Base-by-base conservation (phyloP, 2,113 vertebrate species). In the Reinhardtius hippoglossoides region DNA sequence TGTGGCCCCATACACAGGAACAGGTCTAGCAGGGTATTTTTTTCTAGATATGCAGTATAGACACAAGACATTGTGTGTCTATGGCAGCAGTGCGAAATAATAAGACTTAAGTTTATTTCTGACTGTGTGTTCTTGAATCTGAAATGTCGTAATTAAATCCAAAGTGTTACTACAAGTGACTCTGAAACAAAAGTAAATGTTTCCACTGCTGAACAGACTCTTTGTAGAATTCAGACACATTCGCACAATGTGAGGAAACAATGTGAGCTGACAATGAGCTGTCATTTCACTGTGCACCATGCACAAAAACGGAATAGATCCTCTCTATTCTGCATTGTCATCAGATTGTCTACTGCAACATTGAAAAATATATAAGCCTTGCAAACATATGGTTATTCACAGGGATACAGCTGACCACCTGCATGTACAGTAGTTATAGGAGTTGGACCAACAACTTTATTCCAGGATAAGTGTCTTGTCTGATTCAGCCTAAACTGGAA, bases 211-310 rank as follows among this genome's bases (percentile, higher is more conserved):
- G 35, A 78, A 50, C 16, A 50, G 48, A 18, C 18, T 20, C 18
- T 50, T 62, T 44, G 57, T 62, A 26, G 9, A 37, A 61, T 59
- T 7, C 48, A 76, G 31, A 8, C 24, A 54, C 58, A 69, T 31
- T 59, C 24, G 12, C 13, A 31, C 13, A 54, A 3, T 9, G 12
- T 9, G 10, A 31, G 9, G 35, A 68, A 76, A 44, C 10, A 44
- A 44, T 14, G 42, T 44, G 48, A 50, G 18, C 48, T 50, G 48
- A 50, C 21, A 63, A 20, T 55, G n/a, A 69, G 44, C 44, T 46
- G 44, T 46, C 23, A n/a, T 23, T 14, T 24, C 35, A 44, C 31
- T 62, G 18, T 64, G 21, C 40, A 40, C 27, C 54, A 27, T 42
- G 15, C 14, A 63, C 14, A 35, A 20, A 50, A 31, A 31, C 31